A percentile compares a stretch with the other conserved stretches of the same genome.
Evolutionary conservation across 2,113 vertebrate genomes (phyloP).

Genomic region (Dinomys branickii): DNA sequence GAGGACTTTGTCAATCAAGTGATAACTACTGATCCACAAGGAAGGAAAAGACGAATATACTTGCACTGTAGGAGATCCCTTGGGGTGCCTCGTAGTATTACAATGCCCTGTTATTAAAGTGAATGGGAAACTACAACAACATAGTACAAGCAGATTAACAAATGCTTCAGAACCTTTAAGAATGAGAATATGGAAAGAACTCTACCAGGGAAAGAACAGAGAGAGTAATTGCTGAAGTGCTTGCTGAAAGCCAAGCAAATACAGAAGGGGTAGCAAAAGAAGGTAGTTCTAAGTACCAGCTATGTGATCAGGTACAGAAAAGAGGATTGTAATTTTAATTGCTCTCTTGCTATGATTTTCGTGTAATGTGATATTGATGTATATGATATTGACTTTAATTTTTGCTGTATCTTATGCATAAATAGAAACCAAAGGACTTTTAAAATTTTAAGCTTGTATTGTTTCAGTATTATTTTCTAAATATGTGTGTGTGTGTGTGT

Average conservation of each 20-base stretch:
- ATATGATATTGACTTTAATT: no score
- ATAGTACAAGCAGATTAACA: background rate
- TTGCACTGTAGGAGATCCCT: background rate
- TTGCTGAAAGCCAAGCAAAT: background rate
- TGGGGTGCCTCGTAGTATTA: background rate
- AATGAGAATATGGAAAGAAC: background rate
- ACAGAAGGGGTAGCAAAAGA: no score
- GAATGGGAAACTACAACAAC: background rate
- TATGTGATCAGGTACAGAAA: no score
- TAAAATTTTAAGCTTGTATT: no score
- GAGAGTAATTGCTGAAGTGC: background rate
- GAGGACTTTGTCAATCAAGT: background rate
- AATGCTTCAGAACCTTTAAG: background rate
- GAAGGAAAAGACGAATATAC: background rate
- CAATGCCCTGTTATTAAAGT: background rate
- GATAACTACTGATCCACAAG: background rate
- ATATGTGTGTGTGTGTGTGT: no score
- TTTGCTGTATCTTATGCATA: no score
- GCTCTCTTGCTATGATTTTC: no score
- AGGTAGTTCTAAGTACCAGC: no score
- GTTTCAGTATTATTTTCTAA: no score
- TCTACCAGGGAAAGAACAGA: background rate
- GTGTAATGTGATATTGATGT: no score
- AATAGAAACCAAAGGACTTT: no score
- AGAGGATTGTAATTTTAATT: no score